Evolutionary conservation across 2,113 vertebrate genomes (phyloP).

Genomic region (Gobiocypris rarus): DNA sequence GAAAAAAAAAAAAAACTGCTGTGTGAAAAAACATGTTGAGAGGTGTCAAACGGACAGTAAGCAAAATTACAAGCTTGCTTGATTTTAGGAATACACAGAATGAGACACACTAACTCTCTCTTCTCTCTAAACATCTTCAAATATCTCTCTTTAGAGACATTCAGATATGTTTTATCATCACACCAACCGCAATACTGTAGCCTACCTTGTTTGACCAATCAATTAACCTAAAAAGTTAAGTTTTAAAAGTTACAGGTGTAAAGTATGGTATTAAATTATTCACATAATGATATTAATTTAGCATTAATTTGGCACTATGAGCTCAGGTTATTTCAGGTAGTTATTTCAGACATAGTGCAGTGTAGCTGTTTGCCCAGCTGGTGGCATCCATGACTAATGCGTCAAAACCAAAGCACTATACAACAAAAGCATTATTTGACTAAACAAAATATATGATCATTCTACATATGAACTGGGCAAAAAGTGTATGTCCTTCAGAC

Average conservation of each 20-base stretch:
- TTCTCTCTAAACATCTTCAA: neutral
- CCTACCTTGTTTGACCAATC: neutral
- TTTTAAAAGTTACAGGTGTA: neutral
- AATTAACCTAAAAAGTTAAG: too few relatives aligned
- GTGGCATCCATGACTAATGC: neutral
- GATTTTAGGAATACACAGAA: neutral
- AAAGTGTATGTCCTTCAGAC: too few relatives aligned
- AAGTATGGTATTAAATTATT: neutral
- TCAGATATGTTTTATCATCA: neutral
- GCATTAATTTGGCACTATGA: neutral
- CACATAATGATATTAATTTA: neutral
- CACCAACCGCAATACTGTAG: neutral
- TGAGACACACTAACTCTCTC: neutral
- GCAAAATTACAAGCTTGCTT: neutral
- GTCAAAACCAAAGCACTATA: neutral
- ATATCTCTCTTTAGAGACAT: neutral
- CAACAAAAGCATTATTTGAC: neutral
- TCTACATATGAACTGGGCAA: too few relatives aligned
- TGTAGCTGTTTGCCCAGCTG: constrained; percentile 9
- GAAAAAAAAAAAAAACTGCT: neutral
- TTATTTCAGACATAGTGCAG: constrained; percentile 7
- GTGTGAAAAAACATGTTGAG: neutral
- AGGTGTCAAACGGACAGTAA: neutral
- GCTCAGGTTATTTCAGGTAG: neutral
- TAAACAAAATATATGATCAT: too few relatives aligned